phyloP scores from a whole-genome alignment of 1,140 invertebrate genomes.

The Drosophila oshimai region DNA sequence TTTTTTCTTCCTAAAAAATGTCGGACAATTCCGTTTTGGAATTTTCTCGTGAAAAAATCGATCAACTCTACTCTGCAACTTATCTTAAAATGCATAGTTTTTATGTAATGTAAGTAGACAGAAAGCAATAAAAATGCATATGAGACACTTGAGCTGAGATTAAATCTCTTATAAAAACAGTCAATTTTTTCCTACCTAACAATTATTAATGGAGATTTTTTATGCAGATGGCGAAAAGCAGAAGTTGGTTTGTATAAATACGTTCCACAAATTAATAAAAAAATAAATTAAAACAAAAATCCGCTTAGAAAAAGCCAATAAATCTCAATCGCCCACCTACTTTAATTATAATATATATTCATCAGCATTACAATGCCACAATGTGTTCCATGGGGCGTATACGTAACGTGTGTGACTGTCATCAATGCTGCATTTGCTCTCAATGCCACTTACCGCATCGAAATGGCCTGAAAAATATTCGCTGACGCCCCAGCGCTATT shows the following conservation, averaged over 20 bases:
- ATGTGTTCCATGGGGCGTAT: constrained; percentile 13
- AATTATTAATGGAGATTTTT: constrained; percentile 50
- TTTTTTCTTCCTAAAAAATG: not conserved
- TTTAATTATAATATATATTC: constrained; percentile 17
- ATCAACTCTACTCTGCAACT: not conserved
- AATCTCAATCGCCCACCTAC: constrained; percentile 10
- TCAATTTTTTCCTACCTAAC: constrained; percentile 9
- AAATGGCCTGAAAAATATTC: constrained; percentile 20
- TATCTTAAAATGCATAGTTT: not conserved
- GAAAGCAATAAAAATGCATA: not conserved
- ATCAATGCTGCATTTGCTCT: constrained; percentile 38
- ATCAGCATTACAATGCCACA: constrained; percentile 14
- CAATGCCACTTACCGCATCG: constrained; percentile 16
- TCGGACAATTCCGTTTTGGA: no score
- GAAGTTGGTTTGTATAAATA: not conserved
- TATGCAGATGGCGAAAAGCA: not conserved
- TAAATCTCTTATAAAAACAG: not conserved
- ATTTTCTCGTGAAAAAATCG: no score
- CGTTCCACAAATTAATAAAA: not conserved
- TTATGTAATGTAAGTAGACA: not conserved
- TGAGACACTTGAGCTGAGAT: not conserved
- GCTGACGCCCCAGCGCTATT: constrained; percentile 47
- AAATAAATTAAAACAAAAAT: no score
- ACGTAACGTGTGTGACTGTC: constrained; percentile 15
- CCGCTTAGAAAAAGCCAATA: no score